A percentile compares a stretch with the other conserved stretches of the same genome.
Evolutionary conservation across 2,888 invertebrate genomes (phyloP).

Genomic region (Atrina japonica): DNA sequence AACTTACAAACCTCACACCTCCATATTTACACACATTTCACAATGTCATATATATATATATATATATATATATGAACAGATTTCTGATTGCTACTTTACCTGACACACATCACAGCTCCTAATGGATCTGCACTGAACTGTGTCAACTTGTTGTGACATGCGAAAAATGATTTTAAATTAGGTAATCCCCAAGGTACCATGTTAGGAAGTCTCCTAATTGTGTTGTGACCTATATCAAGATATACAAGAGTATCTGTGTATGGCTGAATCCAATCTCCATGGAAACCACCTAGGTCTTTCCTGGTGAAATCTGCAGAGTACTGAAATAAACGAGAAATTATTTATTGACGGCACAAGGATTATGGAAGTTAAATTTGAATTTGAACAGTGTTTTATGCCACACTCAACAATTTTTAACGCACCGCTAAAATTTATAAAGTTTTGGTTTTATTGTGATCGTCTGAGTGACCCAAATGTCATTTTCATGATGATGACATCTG

Average conservation of each 20-base stretch:
- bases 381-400: too few relatives aligned
- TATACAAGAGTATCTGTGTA: conserved; percentile 50
- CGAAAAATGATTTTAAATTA: conserved; percentile 52
- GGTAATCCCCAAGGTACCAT: conserved; percentile 66
- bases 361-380: too few relatives aligned
- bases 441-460: too few relatives aligned
- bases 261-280: conserved; percentile 54
- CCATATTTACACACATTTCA: too few relatives aligned
- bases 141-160: conserved; percentile 53
- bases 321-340: conserved; percentile 19
- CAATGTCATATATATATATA: too few relatives aligned
- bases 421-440: too few relatives aligned
- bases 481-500: too few relatives aligned
- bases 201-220: conserved; percentile 52
- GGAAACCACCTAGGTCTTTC: conserved; percentile 47
- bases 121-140: conserved; percentile 23
- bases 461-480: too few relatives aligned
- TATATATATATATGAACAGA: too few relatives aligned
- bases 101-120: conserved; percentile 41
- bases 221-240: conserved; percentile 60
- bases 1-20: too few relatives aligned
- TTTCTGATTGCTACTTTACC: too few relatives aligned
- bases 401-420: too few relatives aligned
- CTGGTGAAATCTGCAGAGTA: conserved; percentile 20
- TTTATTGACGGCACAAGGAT: background rate